Evolutionary conservation across 2,797 vertebrate species (phyloP).

Genomic region (Hypotaenidia okinawae): DNA sequence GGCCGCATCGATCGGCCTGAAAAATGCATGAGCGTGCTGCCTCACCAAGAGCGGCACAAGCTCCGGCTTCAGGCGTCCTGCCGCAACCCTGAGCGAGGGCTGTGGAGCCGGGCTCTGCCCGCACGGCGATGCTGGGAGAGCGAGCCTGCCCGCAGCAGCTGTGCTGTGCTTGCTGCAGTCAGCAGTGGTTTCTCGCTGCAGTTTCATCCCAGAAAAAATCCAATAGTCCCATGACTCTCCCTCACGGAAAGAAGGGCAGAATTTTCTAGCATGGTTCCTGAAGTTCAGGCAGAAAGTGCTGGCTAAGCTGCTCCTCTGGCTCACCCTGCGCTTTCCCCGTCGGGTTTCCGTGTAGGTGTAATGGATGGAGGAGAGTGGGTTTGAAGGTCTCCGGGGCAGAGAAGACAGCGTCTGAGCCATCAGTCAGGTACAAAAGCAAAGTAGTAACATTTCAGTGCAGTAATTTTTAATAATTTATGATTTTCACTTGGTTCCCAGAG

Average conservation of each 20-base stretch:
- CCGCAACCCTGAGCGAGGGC: accelerated
- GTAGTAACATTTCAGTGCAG: slow-evolving; percentile 36
- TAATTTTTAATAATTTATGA: slow-evolving; percentile 72
- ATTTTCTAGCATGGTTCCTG: accelerated
- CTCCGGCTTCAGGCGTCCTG: background rate
- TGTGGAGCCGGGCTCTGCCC: background rate
- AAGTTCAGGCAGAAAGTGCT: slow-evolving; percentile 18
- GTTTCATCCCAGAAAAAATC: background rate
- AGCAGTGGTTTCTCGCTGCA: background rate
- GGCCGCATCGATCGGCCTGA: background rate
- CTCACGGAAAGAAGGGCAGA: background rate
- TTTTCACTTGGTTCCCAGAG: slow-evolving; percentile 63
- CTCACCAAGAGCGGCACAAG: accelerated
- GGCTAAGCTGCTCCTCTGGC: slow-evolving; percentile 30
- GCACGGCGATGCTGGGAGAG: accelerated
- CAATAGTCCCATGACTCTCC: accelerated
- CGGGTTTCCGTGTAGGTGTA: background rate
- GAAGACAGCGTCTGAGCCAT: slow-evolving; percentile 22
- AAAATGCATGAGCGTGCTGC: background rate
- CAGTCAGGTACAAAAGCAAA: slow-evolving; percentile 59
- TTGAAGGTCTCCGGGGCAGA: slow-evolving; percentile 43
- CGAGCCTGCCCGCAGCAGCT: background rate
- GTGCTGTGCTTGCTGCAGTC: accelerated
- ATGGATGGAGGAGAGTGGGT: background rate
- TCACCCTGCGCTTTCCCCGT: background rate